Evolutionary conservation across 2,113 vertebrate genomes (phyloP).

Genomic region (Notechis scutatus): DNA sequence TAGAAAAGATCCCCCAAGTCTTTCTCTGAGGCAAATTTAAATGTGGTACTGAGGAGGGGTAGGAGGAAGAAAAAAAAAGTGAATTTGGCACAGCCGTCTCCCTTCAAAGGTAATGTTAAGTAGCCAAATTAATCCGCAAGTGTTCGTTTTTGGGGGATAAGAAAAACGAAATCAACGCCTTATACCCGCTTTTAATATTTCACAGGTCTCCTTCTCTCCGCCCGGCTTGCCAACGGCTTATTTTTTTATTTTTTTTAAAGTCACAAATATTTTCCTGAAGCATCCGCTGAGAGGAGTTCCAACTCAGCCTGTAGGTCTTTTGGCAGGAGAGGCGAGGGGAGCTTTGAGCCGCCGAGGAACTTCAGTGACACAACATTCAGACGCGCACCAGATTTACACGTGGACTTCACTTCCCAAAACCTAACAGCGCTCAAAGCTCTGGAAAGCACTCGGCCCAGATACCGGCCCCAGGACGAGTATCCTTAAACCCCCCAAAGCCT

Average conservation of each 20-base stretch:
- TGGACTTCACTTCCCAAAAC: neutral
- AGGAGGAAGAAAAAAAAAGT: conserved; percentile 13
- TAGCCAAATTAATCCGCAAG: conserved; percentile 41
- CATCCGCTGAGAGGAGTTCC: neutral
- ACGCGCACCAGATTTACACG: neutral
- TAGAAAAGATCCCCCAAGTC: neutral
- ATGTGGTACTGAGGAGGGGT: no score
- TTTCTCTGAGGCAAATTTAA: conserved; percentile 45
- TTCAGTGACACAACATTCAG: neutral
- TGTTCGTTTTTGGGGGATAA: conserved; percentile 16
- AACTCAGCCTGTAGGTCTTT: neutral
- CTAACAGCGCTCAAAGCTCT: neutral
- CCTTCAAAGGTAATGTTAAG: conserved; percentile 30
- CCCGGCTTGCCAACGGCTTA: neutral
- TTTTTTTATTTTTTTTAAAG: neutral
- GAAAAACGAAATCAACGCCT: conserved; percentile 15
- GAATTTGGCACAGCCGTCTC: neutral
- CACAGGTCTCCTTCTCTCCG: neutral
- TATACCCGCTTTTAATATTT: neutral
- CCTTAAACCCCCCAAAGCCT: neutral
- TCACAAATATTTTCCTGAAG: conserved; percentile 19
- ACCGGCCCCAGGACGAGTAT: neutral
- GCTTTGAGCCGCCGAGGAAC: conserved; percentile 1
- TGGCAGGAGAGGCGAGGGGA: neutral
- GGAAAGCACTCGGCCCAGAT: neutral